phyloP scores from a whole-genome alignment of 2,888 invertebrate genomes.

The Germaria angustata region DNA sequence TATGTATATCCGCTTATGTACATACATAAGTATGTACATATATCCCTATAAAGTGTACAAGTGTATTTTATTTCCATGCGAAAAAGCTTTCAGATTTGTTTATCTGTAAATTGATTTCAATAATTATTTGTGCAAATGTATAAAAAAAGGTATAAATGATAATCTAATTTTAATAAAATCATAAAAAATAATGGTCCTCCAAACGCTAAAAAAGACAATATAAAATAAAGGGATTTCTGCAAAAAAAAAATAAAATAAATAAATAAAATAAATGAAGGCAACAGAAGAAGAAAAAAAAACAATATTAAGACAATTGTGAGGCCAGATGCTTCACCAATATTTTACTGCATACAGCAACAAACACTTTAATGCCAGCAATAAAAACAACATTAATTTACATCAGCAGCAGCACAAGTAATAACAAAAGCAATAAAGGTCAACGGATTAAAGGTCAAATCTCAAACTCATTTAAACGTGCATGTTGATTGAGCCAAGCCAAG shows the following conservation, averaged over 20 bases:
- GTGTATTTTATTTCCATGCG: too few species aligned
- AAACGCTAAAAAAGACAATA: background rate
- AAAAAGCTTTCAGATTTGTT: background rate
- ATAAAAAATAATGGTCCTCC: slow-evolving; percentile 39
- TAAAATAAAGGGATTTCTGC: slow-evolving; percentile 22
- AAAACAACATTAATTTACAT: slow-evolving; percentile 19
- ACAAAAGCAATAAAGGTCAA: slow-evolving; percentile 60
- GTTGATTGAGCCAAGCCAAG: slow-evolving; percentile 11
- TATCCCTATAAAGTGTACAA: too few species aligned
- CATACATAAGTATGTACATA: too few species aligned
- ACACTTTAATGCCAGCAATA: slow-evolving; percentile 4
- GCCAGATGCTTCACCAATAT: slow-evolving; percentile 48
- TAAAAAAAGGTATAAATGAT: slow-evolving; percentile 8
- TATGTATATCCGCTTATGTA: too few species aligned
- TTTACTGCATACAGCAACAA: background rate
- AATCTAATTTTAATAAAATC: slow-evolving; percentile 41
- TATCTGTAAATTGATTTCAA: slow-evolving; percentile 35
- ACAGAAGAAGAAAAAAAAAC: too few species aligned
- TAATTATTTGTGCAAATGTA: slow-evolving; percentile 8
- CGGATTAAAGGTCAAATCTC: slow-evolving; percentile 65
- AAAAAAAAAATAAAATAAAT: background rate
- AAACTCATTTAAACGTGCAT: slow-evolving; percentile 40
- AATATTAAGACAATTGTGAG: slow-evolving; percentile 43
- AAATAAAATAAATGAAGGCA: slow-evolving; percentile 1
- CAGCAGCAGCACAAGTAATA: background rate